Percentiles rank a stretch among this genome's conserved stretches.
phyloP scores from a whole-genome alignment of 2,797 vertebrate genomes.

The Serranus cabrilla region DNA sequence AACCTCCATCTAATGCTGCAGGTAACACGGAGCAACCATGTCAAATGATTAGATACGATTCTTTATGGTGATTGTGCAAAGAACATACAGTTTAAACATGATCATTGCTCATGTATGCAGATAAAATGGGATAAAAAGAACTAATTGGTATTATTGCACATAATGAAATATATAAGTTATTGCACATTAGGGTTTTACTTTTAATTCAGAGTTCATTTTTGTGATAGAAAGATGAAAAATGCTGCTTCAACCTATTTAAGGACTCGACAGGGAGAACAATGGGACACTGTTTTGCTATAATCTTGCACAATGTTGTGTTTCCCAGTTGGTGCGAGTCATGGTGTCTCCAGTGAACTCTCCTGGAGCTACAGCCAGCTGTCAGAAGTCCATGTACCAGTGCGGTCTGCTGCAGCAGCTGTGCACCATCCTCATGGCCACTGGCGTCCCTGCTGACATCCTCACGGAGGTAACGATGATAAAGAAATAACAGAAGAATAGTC shows the following conservation, averaged over 20 bases:
- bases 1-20: slow-evolving; percentile 99
- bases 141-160: too few species aligned
- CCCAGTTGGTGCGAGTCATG: slow-evolving; percentile 93
- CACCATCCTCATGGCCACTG: slow-evolving; percentile 97
- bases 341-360: slow-evolving; percentile 97
- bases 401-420: slow-evolving; percentile 97
- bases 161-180: too few species aligned
- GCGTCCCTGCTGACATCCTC: slow-evolving; percentile 97
- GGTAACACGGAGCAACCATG: slow-evolving; percentile 77
- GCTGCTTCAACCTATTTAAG: neutral
- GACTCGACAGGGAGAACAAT: too few species aligned
- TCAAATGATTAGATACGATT: neutral
- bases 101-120: too few species aligned
- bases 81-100: too few species aligned
- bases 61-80: too few species aligned
- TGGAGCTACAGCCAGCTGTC: slow-evolving; percentile 95
- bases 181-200: too few species aligned
- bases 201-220: too few species aligned
- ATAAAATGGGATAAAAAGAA: too few species aligned
- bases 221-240: too few species aligned
- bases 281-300: neutral
- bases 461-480: slow-evolving; percentile 88
- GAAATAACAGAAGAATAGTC: neutral
- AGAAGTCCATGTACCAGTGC: slow-evolving; percentile 97
- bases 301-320: slow-evolving; percentile 2